Conservation (phyloP, 2,113 vertebrate genomes). For the Opisthocomus hoazin region DNA sequence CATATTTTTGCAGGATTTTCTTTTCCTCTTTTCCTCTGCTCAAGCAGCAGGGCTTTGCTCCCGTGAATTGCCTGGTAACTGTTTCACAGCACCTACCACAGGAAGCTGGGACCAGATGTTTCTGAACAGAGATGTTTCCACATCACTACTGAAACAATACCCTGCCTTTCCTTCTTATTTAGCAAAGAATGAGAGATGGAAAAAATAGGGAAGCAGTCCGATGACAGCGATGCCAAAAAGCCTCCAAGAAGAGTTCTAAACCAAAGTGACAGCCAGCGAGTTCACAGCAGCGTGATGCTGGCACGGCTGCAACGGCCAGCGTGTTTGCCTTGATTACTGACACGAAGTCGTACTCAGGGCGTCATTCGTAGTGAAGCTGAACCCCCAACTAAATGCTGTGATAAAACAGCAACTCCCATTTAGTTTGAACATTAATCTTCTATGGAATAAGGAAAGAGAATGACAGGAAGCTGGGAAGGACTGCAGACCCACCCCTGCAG, state of each 20-base stretch:
- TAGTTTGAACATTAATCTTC: not conserved
- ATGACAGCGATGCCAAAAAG: not conserved
- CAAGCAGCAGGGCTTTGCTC: not conserved
- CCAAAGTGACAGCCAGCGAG: not conserved
- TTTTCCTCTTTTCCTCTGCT: not conserved
- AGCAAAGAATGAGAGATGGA: not conserved
- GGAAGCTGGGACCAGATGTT: not conserved
- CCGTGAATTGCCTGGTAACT: not conserved
- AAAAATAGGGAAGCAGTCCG: not conserved
- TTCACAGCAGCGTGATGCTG: not conserved
- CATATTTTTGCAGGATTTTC: not conserved
- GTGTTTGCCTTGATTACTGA: not conserved
- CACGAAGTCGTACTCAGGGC: not conserved
- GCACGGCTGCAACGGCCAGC: fast-evolving
- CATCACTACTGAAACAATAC: not conserved
- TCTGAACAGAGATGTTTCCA: not conserved
- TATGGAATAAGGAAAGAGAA: not conserved
- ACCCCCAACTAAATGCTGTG: not conserved
- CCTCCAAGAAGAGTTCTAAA: not conserved
- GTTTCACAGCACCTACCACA: not conserved
- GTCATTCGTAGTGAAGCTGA: fast-evolving
- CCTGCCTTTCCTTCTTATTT: not conserved
- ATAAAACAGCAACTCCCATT: not conserved
- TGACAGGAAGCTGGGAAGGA: not conserved
- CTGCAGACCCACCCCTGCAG: not conserved